Conservation (phyloP, 2,113 vertebrate species). For the Ursus arctos region DNA sequence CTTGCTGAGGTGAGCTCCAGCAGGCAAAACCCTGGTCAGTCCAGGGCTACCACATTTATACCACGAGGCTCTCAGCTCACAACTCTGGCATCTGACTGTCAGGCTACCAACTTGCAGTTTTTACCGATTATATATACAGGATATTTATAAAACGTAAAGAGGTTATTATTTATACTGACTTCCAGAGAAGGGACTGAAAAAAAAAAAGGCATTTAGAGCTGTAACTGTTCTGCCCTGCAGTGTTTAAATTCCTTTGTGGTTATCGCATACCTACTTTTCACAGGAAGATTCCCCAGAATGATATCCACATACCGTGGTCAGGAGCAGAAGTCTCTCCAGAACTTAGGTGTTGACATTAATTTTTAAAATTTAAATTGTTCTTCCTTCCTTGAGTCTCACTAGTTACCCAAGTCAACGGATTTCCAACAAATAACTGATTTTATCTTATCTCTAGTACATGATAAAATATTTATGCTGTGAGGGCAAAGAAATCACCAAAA, state of each 20-base stretch:
- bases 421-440: slow-evolving; percentile 5
- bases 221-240: not conserved
- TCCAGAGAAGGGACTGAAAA: not conserved
- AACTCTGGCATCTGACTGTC: not conserved
- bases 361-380: not conserved
- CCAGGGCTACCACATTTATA: not conserved
- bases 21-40: not conserved
- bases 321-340: not conserved
- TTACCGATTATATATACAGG: not conserved
- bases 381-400: slow-evolving; percentile 4
- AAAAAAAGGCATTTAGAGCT: not conserved
- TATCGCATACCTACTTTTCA: not conserved
- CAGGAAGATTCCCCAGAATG: not conserved
- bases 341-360: not conserved
- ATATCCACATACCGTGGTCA: not conserved
- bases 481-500: not conserved
- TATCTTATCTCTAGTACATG: not conserved
- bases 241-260: not conserved
- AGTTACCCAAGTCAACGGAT: not conserved
- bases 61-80: not conserved
- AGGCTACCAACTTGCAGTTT: not conserved
- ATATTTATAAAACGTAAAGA: slow-evolving; percentile 17
- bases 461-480: not conserved
- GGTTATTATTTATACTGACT: not conserved
- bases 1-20: not conserved